Percentiles rank a stretch among this genome's conserved stretches.
phyloP scores from a whole-genome alignment of 2,888 invertebrate genomes.

The Caenorhabditis sp. region DNA sequence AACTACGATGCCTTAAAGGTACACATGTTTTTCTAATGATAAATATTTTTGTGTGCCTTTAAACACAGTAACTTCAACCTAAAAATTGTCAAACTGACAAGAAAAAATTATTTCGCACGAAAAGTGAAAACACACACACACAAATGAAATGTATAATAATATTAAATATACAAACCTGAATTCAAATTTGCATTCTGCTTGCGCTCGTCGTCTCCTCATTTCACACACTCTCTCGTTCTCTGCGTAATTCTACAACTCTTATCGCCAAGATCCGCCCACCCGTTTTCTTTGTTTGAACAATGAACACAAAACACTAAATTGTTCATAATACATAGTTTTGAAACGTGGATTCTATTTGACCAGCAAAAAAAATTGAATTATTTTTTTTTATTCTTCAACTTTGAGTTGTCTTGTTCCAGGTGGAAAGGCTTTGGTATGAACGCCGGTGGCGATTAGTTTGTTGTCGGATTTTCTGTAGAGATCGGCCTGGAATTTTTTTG shows the following conservation, averaged over 20 bases:
- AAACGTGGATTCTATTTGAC: neutral
- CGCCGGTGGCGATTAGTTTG: constrained; percentile 81
- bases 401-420: no score
- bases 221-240: neutral
- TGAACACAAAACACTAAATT: neutral
- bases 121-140: neutral
- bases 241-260: neutral
- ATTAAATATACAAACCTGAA: neutral
- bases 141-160: neutral
- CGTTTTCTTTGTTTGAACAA: neutral
- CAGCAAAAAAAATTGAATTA: neutral
- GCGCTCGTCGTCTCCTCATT: neutral
- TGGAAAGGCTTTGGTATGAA: constrained; percentile 80
- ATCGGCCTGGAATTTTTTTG: constrained; percentile 77
- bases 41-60: neutral
- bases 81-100: neutral
- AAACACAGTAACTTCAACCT: neutral
- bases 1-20: no score
- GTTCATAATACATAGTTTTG: neutral
- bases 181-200: neutral
- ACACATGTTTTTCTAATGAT: no score
- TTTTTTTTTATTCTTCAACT: neutral
- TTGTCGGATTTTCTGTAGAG: constrained; percentile 81
- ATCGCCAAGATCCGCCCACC: neutral
- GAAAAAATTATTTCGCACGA: neutral